phyloP scores from a whole-genome alignment of 2,797 vertebrate species.

The Melanotaenia maccullochi region DNA sequence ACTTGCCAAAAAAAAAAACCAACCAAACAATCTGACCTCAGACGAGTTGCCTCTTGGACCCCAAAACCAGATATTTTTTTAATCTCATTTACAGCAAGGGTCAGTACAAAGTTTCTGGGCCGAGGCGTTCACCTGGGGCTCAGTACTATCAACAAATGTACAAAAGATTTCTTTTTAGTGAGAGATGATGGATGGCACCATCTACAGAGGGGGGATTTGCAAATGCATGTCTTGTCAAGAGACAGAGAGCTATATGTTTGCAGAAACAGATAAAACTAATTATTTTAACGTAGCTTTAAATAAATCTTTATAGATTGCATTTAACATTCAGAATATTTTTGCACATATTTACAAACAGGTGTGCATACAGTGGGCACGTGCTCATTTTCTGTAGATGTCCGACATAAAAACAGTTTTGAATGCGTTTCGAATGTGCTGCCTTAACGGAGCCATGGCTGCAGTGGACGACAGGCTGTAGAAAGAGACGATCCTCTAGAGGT shows the following conservation, averaged over 20 bases:
- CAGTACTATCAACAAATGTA: conserved; percentile 72
- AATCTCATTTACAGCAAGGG: conserved; percentile 67
- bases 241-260: conserved; percentile 39
- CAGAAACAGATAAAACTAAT: conserved; percentile 57
- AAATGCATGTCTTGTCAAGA: conserved; percentile 41
- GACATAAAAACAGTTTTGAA: conserved; percentile 54
- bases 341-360: conserved; percentile 79
- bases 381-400: conserved; percentile 57
- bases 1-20: conserved; percentile 63
- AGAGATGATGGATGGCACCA: conserved; percentile 18
- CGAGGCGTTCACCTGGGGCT: conserved; percentile 28
- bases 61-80: conserved; percentile 46
- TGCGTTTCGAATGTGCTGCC: conserved; percentile 50
- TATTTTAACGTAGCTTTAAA: conserved; percentile 66
- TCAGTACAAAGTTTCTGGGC: conserved; percentile 54
- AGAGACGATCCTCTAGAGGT: conserved; percentile 62
- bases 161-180: conserved; percentile 63
- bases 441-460: conserved; percentile 46
- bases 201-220: conserved; percentile 36
- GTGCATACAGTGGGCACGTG: conserved; percentile 78
- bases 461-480: conserved; percentile 60
- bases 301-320: conserved; percentile 69
- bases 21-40: conserved; percentile 24
- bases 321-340: conserved; percentile 74
- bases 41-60: conserved; percentile 50